Evolutionary conservation across 2,797 vertebrate species (phyloP), one percentile per base, ranked within the genome.

Genomic region (Dallia pectoralis): DNA sequence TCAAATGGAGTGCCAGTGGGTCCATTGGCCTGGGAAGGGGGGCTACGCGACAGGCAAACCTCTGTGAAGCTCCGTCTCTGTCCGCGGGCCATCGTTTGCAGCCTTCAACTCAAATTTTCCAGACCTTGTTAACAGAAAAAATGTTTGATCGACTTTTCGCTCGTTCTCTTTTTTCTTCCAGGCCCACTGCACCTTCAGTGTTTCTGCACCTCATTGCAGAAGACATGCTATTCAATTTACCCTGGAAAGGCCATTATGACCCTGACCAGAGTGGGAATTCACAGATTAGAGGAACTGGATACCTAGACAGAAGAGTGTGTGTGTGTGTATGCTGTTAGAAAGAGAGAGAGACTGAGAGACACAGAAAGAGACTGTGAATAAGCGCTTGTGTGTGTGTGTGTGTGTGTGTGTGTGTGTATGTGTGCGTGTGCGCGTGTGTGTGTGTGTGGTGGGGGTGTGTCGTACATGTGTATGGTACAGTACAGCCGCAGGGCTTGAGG

Each of bases 241-340:
- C 73, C 80, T 87, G 84, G 81, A 84, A 86, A 86, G 70, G 64
- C 63, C 76, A 85, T 87, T 82, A 87, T 29, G 70, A 74, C 77
- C 73, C 65, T 72, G 75, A 75, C 69, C 81, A 74, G 74, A 74
- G 80, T 69, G 19, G 61, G 56, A 77, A 70, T 74, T 74, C 74
- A 73, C 68, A 49, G 72, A n/a, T 69, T 71, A 74, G 75, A 75
- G 65, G 72, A 82, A 82, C 56, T 81, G 74, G 71, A 86, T 82
- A 72, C 44, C 19, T 70, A 73, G 62, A 73, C 74, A 53, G 72
- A 32, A 72, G 68, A 56, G 76, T 74, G 74, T 33, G 65, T 70
- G 49, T 72, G 6, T 64, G 71, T 70, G 61, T 70, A 30, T 70
- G 29, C n/a, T 64, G 44, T 36, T 25, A 18, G 53, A 12, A 27